These are phyloP conservation scores for Xestoiulus laeticollis DNA, from an alignment of 2,888 invertebrate species.

Conservation along the genomic window DNA sequence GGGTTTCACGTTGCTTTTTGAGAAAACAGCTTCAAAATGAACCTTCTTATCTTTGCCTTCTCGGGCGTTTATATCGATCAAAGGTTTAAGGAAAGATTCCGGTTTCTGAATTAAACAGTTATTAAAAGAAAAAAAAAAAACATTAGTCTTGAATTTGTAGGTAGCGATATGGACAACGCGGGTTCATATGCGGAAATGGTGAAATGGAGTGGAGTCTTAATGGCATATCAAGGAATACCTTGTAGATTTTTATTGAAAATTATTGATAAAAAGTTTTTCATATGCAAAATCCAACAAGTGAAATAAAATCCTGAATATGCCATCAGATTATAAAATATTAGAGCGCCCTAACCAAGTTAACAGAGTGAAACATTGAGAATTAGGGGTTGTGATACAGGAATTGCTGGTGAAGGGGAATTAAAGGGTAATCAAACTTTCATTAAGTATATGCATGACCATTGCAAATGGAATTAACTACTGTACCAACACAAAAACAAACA, in stretches of 20 bases:
- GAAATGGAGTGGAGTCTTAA: neutral
- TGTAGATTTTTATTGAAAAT: neutral
- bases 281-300: neutral
- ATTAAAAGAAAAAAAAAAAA: neutral
- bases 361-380: conserved; percentile 14
- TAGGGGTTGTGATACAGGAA: neutral
- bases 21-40: conserved; percentile 91
- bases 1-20: conserved; percentile 93
- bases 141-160: too few relatives aligned
- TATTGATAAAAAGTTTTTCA: neutral
- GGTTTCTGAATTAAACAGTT: conserved; percentile 75
- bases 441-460: neutral
- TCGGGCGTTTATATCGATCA: conserved; percentile 92
- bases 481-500: neutral
- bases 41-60: conserved; percentile 97
- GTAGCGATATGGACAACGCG: neutral
- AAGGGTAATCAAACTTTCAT: neutral
- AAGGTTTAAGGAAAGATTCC: conserved; percentile 91
- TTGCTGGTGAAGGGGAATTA: neutral
- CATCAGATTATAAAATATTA: neutral
- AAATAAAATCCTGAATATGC: neutral
- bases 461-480: neutral
- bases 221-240: neutral
- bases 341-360: neutral
- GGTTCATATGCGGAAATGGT: neutral